Conservation (phyloP, 35 echinoderm and acorn worm species). For the Lytechinus pictus region DNA sequence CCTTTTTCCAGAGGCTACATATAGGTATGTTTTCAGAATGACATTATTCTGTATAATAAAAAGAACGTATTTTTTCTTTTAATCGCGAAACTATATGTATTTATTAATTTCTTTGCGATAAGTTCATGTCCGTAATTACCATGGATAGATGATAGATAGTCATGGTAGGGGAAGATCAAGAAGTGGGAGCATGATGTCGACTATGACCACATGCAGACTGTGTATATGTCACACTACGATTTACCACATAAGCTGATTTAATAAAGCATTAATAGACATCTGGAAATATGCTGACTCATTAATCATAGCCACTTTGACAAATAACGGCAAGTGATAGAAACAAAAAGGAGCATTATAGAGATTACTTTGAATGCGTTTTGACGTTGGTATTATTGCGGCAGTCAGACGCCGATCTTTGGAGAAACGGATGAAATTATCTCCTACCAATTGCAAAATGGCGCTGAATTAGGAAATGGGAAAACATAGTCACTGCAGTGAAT, state of each 20-base stretch:
- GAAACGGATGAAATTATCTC: background rate
- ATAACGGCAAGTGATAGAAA: conserved; percentile 18
- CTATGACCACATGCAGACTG: background rate
- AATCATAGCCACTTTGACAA: conserved; percentile 37
- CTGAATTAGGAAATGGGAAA: background rate
- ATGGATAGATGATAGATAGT: background rate
- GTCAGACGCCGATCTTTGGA: background rate
- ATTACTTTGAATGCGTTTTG: conserved; percentile 3
- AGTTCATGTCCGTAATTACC: background rate
- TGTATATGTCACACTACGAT: background rate
- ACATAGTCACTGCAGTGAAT: background rate
- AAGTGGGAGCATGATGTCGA: background rate
- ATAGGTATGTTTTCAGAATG: background rate
- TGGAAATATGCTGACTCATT: conserved; percentile 41
- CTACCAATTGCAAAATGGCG: background rate
- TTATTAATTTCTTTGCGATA: background rate
- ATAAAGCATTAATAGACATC: conserved; percentile 41
- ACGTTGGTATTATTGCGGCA: background rate
- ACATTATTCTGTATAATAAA: background rate
- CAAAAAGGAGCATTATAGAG: background rate
- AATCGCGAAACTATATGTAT: background rate
- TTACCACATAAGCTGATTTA: conserved; percentile 21
- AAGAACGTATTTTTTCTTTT: background rate
- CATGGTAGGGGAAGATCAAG: background rate
- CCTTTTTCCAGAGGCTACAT: background rate